phyloP scores from a whole-genome alignment of 2,797 vertebrate species.

The Falco novaeseelandiae region DNA sequence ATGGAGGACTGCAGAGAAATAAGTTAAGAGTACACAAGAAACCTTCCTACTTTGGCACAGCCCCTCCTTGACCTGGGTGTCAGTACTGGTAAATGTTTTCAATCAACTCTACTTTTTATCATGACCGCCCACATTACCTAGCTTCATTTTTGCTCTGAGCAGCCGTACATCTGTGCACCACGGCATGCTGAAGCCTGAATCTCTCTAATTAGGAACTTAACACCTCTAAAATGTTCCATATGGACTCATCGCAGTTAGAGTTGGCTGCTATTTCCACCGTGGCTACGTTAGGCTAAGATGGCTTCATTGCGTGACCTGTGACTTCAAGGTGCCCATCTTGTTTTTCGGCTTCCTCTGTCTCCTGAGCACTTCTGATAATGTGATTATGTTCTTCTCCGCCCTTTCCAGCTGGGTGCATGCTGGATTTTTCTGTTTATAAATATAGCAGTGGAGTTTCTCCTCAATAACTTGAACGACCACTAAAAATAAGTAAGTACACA shows the following conservation, averaged over 20 bases:
- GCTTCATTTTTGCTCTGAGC: constrained; percentile 1
- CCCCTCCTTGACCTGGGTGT: constrained; percentile 20
- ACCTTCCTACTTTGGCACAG: not conserved
- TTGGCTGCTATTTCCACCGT: not conserved
- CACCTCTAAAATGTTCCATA: constrained; percentile 51
- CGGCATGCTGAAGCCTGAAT: not conserved
- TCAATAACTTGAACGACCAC: not conserved
- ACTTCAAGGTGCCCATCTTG: not conserved
- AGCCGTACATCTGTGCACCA: constrained; percentile 27
- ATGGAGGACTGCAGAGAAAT: not conserved
- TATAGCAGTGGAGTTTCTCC: not conserved
- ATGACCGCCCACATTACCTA: not conserved
- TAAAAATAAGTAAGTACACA: too few species aligned
- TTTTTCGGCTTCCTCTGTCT: not conserved
- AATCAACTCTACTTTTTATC: constrained; percentile 44
- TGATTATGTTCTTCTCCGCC: not conserved
- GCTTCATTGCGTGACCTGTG: not conserved
- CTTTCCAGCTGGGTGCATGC: not conserved
- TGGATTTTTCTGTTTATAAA: not conserved
- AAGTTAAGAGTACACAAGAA: not conserved
- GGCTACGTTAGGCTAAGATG: not conserved
- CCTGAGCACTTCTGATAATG: not conserved
- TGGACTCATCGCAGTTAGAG: not conserved
- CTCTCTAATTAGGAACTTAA: constrained; percentile 59
- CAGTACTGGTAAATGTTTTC: constrained; percentile 57